These are phyloP conservation scores for Pseudorectes ferrugineus DNA, from an alignment of 2,113 vertebrate species.

Conservation along the genomic window DNA sequence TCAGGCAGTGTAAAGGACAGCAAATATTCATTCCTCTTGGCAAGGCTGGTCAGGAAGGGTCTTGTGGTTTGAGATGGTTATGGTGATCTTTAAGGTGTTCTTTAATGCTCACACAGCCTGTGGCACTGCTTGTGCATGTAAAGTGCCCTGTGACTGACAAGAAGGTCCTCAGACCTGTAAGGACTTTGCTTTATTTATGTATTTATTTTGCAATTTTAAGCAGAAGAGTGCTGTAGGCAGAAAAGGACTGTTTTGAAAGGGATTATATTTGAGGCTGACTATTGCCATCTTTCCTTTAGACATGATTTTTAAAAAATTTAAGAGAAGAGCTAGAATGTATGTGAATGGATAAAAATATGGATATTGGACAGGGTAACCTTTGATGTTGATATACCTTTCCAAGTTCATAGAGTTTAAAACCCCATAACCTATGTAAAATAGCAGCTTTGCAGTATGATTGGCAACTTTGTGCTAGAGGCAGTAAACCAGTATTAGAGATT, in stretches of 20 bases:
- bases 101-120: not conserved
- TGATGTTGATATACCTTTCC: not conserved
- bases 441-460: not conserved
- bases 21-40: not conserved
- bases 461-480: not conserved
- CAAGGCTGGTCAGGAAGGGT: not conserved
- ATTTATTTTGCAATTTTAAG: slow-evolving; percentile 7
- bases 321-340: not conserved
- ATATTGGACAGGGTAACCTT: not conserved
- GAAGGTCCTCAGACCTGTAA: not conserved
- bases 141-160: not conserved
- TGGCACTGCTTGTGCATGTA: not conserved
- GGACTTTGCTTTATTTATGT: not conserved
- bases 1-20: not conserved
- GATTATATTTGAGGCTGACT: not conserved
- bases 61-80: not conserved
- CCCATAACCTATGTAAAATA: not conserved
- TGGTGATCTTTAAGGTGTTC: not conserved
- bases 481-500: not conserved
- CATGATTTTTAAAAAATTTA: not conserved
- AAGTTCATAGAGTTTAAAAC: not conserved
- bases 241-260: not conserved
- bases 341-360: not conserved
- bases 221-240: not conserved
- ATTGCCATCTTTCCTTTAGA: not conserved